Percentiles rank a stretch among this genome's conserved stretches.
Conservation (phyloP, 1,140 invertebrate species). For the Drosophila simulans region DNA sequence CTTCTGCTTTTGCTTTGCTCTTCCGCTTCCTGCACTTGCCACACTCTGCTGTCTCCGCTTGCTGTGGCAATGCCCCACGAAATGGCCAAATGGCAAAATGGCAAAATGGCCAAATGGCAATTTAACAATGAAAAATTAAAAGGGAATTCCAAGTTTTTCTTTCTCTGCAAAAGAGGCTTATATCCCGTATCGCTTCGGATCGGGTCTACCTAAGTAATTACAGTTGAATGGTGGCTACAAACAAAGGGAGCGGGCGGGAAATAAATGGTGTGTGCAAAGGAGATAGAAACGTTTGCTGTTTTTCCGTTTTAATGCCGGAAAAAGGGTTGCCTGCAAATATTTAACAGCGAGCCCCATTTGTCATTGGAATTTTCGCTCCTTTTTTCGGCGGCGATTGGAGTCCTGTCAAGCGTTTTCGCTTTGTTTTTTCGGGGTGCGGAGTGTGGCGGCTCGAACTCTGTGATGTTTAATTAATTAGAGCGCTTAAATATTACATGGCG, state of each 20-base stretch:
- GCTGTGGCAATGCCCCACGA: not conserved
- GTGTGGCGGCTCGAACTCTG: slow-evolving; percentile 20
- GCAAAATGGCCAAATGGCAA: slow-evolving; percentile 57
- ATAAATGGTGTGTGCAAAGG: slow-evolving; percentile 46
- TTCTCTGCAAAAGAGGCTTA: slow-evolving; percentile 68
- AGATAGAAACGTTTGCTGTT: slow-evolving; percentile 60
- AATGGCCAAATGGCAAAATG: slow-evolving; percentile 65
- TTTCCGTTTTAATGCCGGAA: slow-evolving; percentile 50
- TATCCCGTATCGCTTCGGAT: slow-evolving; percentile 51
- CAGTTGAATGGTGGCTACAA: slow-evolving; percentile 79
- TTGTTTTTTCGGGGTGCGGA: slow-evolving; percentile 1
- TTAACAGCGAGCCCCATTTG: slow-evolving; percentile 55
- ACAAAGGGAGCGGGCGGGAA: slow-evolving; percentile 26
- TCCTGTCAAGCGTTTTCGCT: slow-evolving; percentile 4
- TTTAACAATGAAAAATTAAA: slow-evolving; percentile 83
- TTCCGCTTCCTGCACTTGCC: slow-evolving; percentile 31
- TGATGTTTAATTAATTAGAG: slow-evolving; percentile 78
- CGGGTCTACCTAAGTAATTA: slow-evolving; percentile 77
- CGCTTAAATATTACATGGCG: slow-evolving; percentile 59
- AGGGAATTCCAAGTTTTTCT: slow-evolving; percentile 74
- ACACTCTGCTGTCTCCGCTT: not conserved
- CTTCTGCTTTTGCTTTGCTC: slow-evolving; percentile 4
- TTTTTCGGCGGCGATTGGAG: slow-evolving; percentile 17
- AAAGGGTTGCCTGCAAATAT: slow-evolving; percentile 58
- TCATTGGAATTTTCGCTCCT: slow-evolving; percentile 44